Base-by-base conservation (phyloP, 2,888 invertebrate genomes). In the Limenitis camilla region DNA sequence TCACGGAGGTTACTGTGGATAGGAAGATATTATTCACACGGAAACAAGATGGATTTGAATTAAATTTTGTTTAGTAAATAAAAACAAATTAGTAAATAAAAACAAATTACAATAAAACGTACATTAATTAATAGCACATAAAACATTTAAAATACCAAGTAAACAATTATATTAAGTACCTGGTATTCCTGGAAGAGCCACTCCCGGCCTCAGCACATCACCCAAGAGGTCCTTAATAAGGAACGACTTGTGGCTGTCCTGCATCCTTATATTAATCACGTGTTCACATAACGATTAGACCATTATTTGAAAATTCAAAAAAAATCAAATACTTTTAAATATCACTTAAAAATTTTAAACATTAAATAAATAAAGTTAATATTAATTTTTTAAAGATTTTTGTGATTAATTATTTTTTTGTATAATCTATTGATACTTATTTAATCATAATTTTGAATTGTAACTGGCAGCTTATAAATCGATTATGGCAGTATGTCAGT, bases 221-320 rank as follows among this genome's bases (percentile, higher is more conserved):
- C 95, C 93, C 48, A 96, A 89, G 41, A 96, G 89, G 76, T 96
- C 95, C 70, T 93, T 92, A 62, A 96, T 96, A 57, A 96, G 81
- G 78, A 96, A 96, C 7, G 95, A 96, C 74, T 95, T 95, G 67
- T 90, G 88, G 62, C 89, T 91, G 81, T 89, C 91, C 83, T 88
- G 92, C 90, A 86, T 82, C 52, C 68, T 81, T 11, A 73, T 60
- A 74, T 72, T 76, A 74, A 75, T 61, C 39, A 53, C 41, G 42
- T 19, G 38, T 19, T 44, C 32, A 44, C 44, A 50, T 44, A 40
- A 19, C 27, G 44, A 27, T 31, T 28, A 4, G 36, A 44, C 27
- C 29, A 44, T 35, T 10, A 28, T 38, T 39, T 27, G 11, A 32
- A n/a, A n/a, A n/a, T n/a, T n/a, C 6, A 19, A 42, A 9, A 39